Evolutionary conservation across 2,888 invertebrate species (phyloP).

Genomic region (Troides oblongomaculatus): DNA sequence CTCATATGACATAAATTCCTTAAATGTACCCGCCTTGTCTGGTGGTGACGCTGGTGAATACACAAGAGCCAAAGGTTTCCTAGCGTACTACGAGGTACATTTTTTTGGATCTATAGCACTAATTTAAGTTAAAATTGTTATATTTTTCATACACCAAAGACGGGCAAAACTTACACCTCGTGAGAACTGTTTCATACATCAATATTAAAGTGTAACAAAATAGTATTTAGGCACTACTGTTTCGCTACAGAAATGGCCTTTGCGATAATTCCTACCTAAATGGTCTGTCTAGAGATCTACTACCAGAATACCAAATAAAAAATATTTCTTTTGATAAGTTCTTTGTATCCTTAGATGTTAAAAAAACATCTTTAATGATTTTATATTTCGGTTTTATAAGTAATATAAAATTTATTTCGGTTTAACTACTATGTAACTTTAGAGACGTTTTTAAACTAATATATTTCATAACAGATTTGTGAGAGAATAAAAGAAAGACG

Average conservation of each 20-base stretch:
- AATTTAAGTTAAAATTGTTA: too few relatives aligned
- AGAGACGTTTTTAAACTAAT: too few relatives aligned
- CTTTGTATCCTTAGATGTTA: background rate
- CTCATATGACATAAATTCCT: constrained; percentile 79
- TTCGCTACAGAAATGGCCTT: background rate
- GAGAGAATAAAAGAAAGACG: constrained; percentile 87
- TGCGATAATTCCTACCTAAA: background rate
- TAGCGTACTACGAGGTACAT: constrained; percentile 91
- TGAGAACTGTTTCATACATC: background rate
- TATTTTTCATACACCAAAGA: too few relatives aligned
- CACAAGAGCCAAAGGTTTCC: constrained; percentile 90
- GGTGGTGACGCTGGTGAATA: constrained; percentile 92
- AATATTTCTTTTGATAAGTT: too few relatives aligned
- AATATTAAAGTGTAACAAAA: background rate
- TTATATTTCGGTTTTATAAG: background rate
- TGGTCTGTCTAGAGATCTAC: background rate
- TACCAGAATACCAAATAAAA: too few relatives aligned
- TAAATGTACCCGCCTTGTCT: constrained; percentile 88
- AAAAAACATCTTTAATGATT: background rate
- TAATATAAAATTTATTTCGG: background rate
- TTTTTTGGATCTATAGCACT: background rate
- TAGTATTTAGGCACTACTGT: background rate
- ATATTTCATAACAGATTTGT: constrained; percentile 82
- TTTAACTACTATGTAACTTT: too few relatives aligned
- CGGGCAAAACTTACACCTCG: background rate